Conservation (phyloP, 1,140 invertebrate species). For the Heliconius himera region DNA sequence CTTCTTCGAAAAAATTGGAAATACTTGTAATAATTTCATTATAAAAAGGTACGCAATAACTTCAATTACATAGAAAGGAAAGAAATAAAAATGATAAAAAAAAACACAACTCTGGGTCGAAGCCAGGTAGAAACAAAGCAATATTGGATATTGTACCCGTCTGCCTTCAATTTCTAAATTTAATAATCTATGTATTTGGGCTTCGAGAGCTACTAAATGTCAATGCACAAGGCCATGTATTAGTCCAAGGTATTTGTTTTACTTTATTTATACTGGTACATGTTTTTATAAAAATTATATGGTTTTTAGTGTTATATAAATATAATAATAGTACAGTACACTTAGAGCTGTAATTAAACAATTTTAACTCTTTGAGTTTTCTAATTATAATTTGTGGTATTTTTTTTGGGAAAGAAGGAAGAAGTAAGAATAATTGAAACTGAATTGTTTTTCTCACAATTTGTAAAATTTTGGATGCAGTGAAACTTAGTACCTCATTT, state of each 20-base stretch:
- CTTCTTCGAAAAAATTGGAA: conserved; percentile 12
- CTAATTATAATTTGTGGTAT: no score
- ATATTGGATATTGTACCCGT: conserved; percentile 45
- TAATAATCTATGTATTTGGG: conserved; percentile 49
- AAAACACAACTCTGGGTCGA: conserved; percentile 28
- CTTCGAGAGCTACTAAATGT: conserved; percentile 68
- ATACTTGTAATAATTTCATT: conserved; percentile 6
- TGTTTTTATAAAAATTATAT: no score
- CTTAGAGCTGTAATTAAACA: no score
- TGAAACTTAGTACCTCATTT: no score
- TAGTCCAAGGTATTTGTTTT: conserved; percentile 1
- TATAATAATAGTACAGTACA: no score
- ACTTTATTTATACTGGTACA: not conserved
- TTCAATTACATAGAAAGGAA: conserved; percentile 16
- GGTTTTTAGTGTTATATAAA: no score
- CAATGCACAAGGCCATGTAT: conserved; percentile 67
- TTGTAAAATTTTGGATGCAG: no score
- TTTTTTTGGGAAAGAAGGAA: no score
- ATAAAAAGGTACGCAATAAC: conserved; percentile 17
- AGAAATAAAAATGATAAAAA: conserved; percentile 20
- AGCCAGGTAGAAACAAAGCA: conserved; percentile 42
- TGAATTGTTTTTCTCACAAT: no score
- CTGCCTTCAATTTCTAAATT: conserved; percentile 52
- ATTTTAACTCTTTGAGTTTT: no score
- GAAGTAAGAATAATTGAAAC: no score